Percentiles rank a stretch among this genome's conserved stretches.
These are phyloP conservation scores for Hippocampus guttulatus DNA, from an alignment of 2,113 vertebrate genomes.

Conservation along the genomic window DNA sequence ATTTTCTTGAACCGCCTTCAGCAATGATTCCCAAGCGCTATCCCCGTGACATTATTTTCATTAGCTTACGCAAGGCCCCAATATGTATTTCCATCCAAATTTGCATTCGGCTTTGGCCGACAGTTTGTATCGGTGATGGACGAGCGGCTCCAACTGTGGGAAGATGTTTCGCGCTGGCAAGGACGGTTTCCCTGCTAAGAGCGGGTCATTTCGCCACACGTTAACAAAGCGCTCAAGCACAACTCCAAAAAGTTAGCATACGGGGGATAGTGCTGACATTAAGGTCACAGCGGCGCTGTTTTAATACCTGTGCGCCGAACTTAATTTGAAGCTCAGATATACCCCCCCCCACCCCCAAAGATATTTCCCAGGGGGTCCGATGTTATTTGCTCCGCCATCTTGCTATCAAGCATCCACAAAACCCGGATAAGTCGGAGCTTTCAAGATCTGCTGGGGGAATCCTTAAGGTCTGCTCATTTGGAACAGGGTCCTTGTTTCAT, in stretches of 20 bases:
- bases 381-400: constrained; percentile 10
- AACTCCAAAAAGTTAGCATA: background rate
- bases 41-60: constrained; percentile 2
- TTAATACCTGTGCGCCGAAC: constrained; percentile 2
- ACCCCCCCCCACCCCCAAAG: background rate
- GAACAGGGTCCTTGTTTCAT: background rate
- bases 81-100: background rate
- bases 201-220: background rate
- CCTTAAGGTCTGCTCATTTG: background rate
- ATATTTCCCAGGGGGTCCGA: constrained; percentile 7
- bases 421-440: constrained; percentile 6
- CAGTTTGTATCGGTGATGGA: background rate
- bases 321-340: constrained; percentile 8
- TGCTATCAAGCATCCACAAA: constrained; percentile 7
- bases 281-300: constrained; percentile 5
- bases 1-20: background rate
- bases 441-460: background rate
- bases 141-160: background rate
- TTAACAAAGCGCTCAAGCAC: background rate
- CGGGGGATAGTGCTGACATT: constrained; percentile 1
- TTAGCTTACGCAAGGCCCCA: constrained; percentile 4
- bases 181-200: background rate
- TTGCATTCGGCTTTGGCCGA: background rate
- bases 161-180: background rate
- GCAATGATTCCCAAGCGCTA: background rate